Conservation (phyloP, 2,113 vertebrate species). For the Geococcyx californianus region DNA sequence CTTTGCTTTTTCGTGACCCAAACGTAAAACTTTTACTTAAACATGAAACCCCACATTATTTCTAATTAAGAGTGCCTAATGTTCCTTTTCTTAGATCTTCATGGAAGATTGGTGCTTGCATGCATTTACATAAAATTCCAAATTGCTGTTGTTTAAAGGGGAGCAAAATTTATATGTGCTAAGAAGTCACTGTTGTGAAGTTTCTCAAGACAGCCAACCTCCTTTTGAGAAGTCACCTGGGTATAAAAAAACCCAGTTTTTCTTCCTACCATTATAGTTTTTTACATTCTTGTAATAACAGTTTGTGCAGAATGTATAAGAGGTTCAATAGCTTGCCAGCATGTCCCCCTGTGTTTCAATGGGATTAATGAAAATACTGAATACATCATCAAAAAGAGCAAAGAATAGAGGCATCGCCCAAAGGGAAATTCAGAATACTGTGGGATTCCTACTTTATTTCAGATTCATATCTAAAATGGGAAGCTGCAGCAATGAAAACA, state of each 20-base stretch:
- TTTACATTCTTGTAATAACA: neutral
- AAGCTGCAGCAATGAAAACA: neutral
- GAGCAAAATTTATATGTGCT: neutral
- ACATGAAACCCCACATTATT: neutral
- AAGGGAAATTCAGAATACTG: neutral
- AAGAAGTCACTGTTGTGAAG: neutral
- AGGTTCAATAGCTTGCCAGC: neutral
- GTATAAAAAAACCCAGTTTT: neutral
- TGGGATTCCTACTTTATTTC: neutral
- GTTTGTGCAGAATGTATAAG: neutral
- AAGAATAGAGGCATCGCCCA: neutral
- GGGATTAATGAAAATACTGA: neutral
- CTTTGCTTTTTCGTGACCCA: neutral
- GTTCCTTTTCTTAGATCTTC: neutral
- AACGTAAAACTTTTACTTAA: neutral
- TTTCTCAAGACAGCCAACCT: neutral
- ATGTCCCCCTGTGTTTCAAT: neutral
- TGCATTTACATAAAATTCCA: neutral
- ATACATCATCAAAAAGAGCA: neutral
- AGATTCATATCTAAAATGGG: neutral
- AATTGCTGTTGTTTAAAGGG: neutral
- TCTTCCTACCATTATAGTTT: neutral
- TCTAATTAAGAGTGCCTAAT: neutral
- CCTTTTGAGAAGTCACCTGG: neutral
- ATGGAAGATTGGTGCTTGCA: neutral